Evolutionary conservation across 2,888 invertebrate species (phyloP), one percentile per base, ranked within the genome.

Genomic region (Electrophaes corylata): DNA sequence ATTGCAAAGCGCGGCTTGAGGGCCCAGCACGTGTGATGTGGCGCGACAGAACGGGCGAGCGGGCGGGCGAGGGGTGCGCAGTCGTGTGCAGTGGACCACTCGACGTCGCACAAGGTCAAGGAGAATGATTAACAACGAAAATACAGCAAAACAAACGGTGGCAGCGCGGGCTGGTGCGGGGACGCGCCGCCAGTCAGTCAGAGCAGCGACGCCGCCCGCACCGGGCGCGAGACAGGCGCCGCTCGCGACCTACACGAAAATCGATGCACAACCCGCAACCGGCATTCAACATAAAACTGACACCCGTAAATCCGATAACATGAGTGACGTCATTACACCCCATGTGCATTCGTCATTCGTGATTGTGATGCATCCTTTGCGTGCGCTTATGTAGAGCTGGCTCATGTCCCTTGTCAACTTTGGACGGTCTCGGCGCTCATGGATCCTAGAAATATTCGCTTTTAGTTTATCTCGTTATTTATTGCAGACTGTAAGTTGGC

Each of bases 101-200:
- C 87, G 81, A 82, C 91, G 87, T 87, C 89, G 91, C 88, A 88
- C 90, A 90, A 91, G 90, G 91, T 92, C 91, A 91, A 92, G 92
- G 92, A 91, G 92, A 92, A 92, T 92, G 92, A 92, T 92, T 92
- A 92, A 91, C 90, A 89, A 89, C 89, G 88, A 92, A 91, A 91
- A 90, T 91, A 91, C 91, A 90, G 89, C 90, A 90, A 91, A 92
- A 91, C 90, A 89, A 89, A 89, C 86, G 87, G 83, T 83, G 84
- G 81, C 79, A 81, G 83, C 75, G 87, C 80, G 86, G 83, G 84
- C 73, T 71, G 68, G 79, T 66, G 82, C 76, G 84, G 82, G 80
- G 83, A 77, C 79, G 81, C 78, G 82, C 83, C 86, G 86, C 73
- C 88, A 87, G 73, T 10, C 90, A 90, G 91, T 90, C 85, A 79